phyloP scores from a whole-genome alignment of 1,140 invertebrate species.

The Bombus polaris region DNA sequence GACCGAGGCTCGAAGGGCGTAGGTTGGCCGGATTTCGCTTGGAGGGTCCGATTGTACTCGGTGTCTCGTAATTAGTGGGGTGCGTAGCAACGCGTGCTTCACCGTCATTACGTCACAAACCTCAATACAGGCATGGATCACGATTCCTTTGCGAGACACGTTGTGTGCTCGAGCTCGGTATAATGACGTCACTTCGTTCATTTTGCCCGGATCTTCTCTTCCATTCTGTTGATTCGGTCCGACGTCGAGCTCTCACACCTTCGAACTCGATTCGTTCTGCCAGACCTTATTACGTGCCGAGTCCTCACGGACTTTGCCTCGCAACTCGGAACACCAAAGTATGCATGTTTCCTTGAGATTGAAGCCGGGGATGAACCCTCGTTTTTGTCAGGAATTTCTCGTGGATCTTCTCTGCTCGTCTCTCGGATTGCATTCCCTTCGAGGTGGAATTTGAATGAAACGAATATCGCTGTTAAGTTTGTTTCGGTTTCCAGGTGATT shows the following conservation, averaged over 20 bases:
- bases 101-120: constrained; percentile 11
- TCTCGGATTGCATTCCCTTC: background rate
- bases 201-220: background rate
- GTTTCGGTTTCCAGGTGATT: background rate
- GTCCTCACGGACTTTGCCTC: background rate
- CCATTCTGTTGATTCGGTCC: background rate
- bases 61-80: constrained; percentile 29
- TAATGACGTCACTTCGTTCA: constrained; percentile 26
- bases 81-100: constrained; percentile 37
- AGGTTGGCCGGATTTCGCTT: constrained; percentile 23
- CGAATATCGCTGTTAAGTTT: background rate
- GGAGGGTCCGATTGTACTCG: constrained; percentile 3
- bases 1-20: constrained; percentile 11
- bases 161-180: background rate
- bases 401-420: background rate
- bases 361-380: constrained; percentile 20
- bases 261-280: background rate
- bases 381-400: constrained; percentile 26
- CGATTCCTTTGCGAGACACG: background rate
- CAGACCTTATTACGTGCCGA: constrained; percentile 3
- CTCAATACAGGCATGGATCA: background rate
- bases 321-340: background rate
- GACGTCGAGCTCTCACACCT: background rate
- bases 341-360: constrained; percentile 29
- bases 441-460: background rate